Percentiles rank a stretch among this genome's conserved stretches.
Conservation (phyloP, 2,888 invertebrate genomes). For the Lamellibrachia columna region DNA sequence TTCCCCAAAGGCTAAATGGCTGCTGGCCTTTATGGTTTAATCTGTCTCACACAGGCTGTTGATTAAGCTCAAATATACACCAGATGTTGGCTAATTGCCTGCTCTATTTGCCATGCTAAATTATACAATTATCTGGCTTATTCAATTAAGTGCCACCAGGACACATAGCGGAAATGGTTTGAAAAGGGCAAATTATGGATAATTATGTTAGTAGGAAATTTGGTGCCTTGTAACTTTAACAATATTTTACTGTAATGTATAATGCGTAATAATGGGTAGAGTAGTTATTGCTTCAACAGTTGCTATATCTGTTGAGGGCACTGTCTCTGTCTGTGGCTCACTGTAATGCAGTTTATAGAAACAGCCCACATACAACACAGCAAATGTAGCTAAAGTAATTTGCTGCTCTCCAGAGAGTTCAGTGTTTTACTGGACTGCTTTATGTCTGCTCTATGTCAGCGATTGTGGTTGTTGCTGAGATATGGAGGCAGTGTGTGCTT, state of each 20-base stretch:
- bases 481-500: not conserved
- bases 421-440: not conserved
- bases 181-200: not conserved
- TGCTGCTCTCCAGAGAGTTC: not conserved
- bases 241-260: not conserved
- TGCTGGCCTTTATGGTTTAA: not conserved
- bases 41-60: not conserved
- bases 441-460: not conserved
- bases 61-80: not conserved
- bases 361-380: not conserved
- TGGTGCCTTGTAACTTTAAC: not conserved
- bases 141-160: not conserved
- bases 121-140: not conserved
- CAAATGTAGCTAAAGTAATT: not conserved
- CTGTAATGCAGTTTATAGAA: not conserved
- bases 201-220: not conserved
- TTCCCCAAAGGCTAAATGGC: not conserved
- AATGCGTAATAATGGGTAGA: no score
- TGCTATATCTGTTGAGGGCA: not conserved
- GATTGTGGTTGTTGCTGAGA: not conserved
- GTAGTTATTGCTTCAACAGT: not conserved
- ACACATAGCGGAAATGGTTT: not conserved
- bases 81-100: not conserved
- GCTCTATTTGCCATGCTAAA: constrained; percentile 3
- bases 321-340: not conserved